phyloP scores from a whole-genome alignment of 2,797 vertebrate genomes.

The Oryzias dopingdopingensis region DNA sequence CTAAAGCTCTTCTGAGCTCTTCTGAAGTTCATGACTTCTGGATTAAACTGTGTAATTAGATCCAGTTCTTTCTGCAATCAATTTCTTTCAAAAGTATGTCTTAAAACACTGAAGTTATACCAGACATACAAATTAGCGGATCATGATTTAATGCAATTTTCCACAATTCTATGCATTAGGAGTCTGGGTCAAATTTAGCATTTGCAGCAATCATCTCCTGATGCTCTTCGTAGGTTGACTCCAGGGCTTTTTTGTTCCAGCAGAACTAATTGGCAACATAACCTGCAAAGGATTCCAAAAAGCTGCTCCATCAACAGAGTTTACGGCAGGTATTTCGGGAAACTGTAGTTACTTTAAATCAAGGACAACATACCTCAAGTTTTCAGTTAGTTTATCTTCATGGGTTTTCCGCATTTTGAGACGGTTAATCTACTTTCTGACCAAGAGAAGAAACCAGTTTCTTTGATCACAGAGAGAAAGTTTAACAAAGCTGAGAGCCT shows the following conservation, averaged over 20 bases:
- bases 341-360: slow-evolving; percentile 1
- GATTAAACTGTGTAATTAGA: too few species aligned
- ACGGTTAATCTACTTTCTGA: not conserved
- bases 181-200: too few species aligned
- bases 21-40: too few species aligned
- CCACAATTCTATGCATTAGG: too few species aligned
- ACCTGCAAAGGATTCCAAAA: slow-evolving; percentile 10
- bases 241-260: not conserved
- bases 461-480: not conserved
- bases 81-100: not conserved
- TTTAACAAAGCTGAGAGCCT: not conserved
- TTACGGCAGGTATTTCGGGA: slow-evolving; percentile 9
- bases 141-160: not conserved
- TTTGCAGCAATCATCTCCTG: too few species aligned
- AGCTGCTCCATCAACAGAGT: slow-evolving; percentile 9
- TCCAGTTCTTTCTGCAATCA: not conserved
- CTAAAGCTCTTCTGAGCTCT: too few species aligned
- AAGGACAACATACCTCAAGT: not conserved
- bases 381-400: not conserved
- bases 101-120: not conserved
- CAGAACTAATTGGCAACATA: slow-evolving; percentile 23
- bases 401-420: slow-evolving; percentile 4
- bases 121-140: too few species aligned
- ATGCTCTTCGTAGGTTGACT: too few species aligned
- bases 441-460: slow-evolving; percentile 1